Evolutionary conservation across 2,888 invertebrate species (phyloP).

Genomic region (Lamellibrachia satsuma): DNA sequence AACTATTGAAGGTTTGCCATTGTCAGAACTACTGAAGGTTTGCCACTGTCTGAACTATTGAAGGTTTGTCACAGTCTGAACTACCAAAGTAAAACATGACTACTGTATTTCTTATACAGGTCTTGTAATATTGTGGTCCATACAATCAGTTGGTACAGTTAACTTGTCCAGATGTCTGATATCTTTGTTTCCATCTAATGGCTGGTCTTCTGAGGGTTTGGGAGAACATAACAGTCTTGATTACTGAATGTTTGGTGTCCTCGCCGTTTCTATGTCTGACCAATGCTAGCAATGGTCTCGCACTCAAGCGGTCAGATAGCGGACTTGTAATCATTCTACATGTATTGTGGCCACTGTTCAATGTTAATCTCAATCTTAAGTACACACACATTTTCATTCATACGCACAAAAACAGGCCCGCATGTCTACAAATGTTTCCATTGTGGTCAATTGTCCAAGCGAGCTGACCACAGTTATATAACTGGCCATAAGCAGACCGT

Average conservation of each 20-base stretch:
- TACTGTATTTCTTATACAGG: background rate
- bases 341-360: background rate
- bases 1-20: background rate
- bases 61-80: background rate
- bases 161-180: background rate
- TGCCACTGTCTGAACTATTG: background rate
- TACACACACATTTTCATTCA: background rate
- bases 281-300: background rate
- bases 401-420: background rate
- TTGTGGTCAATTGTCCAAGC: background rate
- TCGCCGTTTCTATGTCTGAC: background rate
- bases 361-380: background rate
- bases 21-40: background rate
- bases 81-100: background rate
- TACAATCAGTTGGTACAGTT: background rate
- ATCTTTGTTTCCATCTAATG: background rate
- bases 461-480: constrained; percentile 1
- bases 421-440: background rate
- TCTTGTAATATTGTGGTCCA: background rate
- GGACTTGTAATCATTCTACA: background rate
- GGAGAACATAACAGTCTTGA: background rate
- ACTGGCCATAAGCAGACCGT: background rate
- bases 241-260: background rate
- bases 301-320: background rate
- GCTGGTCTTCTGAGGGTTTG: background rate